Percentiles rank a stretch among this genome's conserved stretches.
phyloP scores from a whole-genome alignment of 2,797 vertebrate species.

The Sebastolobus altivelis region DNA sequence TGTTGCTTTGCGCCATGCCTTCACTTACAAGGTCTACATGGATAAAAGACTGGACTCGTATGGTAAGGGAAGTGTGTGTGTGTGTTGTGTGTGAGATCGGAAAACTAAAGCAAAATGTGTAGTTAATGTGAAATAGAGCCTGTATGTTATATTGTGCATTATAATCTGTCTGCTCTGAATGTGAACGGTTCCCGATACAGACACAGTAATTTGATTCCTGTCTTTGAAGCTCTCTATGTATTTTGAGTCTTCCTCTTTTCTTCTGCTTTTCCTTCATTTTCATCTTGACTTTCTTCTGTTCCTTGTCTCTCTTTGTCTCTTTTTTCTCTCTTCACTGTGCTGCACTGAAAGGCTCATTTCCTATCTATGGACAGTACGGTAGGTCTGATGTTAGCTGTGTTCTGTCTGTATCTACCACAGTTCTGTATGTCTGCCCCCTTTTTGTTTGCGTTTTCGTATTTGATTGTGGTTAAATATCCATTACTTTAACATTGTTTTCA shows the following conservation, averaged over 20 bases:
- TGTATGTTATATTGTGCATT: not conserved
- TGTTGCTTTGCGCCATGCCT: conserved; percentile 94
- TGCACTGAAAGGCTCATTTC: conserved; percentile 85
- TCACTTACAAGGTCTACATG: conserved; percentile 96
- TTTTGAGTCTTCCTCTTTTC: conserved; percentile 26
- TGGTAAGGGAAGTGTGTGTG: conserved; percentile 79
- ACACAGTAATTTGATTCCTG: conserved; percentile 15
- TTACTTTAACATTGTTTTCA: conserved; percentile 19
- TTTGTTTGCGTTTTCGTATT: conserved; percentile 20
- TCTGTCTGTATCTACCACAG: conserved; percentile 20
- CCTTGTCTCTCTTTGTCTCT: conserved; percentile 32
- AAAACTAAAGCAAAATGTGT: not conserved
- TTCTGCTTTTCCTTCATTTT: conserved; percentile 43
- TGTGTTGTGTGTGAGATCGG: not conserved
- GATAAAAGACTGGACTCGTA: conserved; percentile 96
- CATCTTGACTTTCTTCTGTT: conserved; percentile 48
- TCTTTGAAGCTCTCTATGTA: conserved; percentile 23
- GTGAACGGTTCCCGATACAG: not conserved
- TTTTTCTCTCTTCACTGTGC: conserved; percentile 56
- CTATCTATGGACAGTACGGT: conserved; percentile 89
- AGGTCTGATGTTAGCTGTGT: conserved; percentile 71
- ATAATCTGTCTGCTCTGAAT: not conserved
- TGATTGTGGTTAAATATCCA: conserved; percentile 23
- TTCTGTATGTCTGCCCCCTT: conserved; percentile 2
- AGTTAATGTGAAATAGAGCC: not conserved